These are phyloP conservation scores for Calosoma granatense DNA, from an alignment of 1,140 invertebrate species.

Conservation along the genomic window DNA sequence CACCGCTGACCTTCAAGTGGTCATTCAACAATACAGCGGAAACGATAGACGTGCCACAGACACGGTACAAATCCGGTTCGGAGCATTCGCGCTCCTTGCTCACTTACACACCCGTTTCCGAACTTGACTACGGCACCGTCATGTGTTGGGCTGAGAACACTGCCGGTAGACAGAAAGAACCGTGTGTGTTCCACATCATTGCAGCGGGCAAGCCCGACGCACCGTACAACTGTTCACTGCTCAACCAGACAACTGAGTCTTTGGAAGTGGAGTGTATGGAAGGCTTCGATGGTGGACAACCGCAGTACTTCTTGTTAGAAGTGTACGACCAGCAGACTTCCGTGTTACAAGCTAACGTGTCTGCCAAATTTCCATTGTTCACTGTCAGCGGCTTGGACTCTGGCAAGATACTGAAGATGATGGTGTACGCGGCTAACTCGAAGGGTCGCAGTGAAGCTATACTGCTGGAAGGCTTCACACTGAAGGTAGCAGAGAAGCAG, in stretches of 20 bases:
- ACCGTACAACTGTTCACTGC: conserved; percentile 66
- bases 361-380: conserved; percentile 54
- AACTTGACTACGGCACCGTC: conserved; percentile 63
- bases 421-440: conserved; percentile 50
- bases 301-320: conserved; percentile 59
- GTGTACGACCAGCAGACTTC: conserved; percentile 58
- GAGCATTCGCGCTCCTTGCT: conserved; percentile 57
- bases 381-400: conserved; percentile 56
- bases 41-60: conserved; percentile 59
- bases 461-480: conserved; percentile 49
- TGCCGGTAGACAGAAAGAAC: conserved; percentile 54
- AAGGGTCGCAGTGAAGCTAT: conserved; percentile 49
- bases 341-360: conserved; percentile 53
- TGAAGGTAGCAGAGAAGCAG: conserved; percentile 69
- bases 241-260: conserved; percentile 70
- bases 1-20: conserved; percentile 76
- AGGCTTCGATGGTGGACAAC: conserved; percentile 70
- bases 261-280: conserved; percentile 65
- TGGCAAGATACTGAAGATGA: conserved; percentile 55
- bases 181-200: conserved; percentile 64
- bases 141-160: conserved; percentile 57
- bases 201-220: conserved; percentile 69
- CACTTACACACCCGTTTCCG: conserved; percentile 67
- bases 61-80: conserved; percentile 46
- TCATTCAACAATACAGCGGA: conserved; percentile 82